phyloP scores from a whole-genome alignment of 2,113 vertebrate species.

The Aegotheles bennettii region DNA sequence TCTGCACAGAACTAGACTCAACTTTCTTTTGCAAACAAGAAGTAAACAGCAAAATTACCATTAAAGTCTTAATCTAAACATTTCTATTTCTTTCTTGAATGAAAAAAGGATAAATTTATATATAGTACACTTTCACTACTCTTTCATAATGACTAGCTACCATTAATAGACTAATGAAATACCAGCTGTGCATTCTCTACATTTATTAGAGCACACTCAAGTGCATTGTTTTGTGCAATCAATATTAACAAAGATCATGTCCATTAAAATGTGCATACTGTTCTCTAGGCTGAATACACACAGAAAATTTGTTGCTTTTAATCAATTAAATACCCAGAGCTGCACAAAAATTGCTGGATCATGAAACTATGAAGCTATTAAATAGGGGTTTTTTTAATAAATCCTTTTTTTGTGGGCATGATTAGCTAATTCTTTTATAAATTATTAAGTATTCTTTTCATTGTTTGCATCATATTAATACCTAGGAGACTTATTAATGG shows the following conservation, averaged over 20 bases:
- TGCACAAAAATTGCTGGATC: background rate
- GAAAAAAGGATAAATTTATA: background rate
- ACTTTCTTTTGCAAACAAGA: background rate
- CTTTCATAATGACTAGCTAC: background rate
- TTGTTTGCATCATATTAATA: background rate
- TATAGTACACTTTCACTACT: background rate
- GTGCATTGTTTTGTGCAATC: background rate
- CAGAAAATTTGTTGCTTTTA: background rate
- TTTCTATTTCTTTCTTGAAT: background rate
- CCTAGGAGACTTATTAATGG: background rate
- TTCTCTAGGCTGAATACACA: background rate
- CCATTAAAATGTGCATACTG: background rate
- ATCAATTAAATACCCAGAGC: background rate
- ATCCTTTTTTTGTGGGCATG: background rate
- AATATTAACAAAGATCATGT: background rate
- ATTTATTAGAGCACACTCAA: background rate
- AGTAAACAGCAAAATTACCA: background rate
- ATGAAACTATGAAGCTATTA: background rate
- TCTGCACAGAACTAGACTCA: background rate
- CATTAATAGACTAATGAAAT: background rate
- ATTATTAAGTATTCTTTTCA: conserved; percentile 1
- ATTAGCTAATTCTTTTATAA: background rate
- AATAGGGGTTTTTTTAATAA: background rate
- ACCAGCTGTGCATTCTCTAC: background rate
- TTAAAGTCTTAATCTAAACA: background rate